phyloP scores from a whole-genome alignment of 2,797 vertebrate genomes.

The Decapterus maruadsi region DNA sequence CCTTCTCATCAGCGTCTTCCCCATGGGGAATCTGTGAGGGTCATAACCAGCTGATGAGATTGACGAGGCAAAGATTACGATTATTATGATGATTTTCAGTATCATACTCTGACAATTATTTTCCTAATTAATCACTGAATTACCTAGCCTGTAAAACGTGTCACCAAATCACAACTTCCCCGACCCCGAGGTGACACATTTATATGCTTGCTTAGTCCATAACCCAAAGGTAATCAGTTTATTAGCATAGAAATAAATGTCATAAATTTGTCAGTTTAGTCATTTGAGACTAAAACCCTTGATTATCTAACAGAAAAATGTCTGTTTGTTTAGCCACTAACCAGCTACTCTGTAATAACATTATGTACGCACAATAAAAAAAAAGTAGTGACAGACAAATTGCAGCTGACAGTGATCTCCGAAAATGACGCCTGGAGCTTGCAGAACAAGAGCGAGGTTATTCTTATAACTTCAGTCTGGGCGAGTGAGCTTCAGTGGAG shows the following conservation, averaged over 20 bases:
- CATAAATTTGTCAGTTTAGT: not conserved
- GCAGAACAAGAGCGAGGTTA: too few species aligned
- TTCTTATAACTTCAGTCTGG: too few species aligned
- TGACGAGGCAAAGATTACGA: not conserved
- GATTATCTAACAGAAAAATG: too few species aligned
- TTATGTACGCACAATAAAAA: not conserved
- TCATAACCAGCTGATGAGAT: not conserved
- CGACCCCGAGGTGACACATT: not conserved
- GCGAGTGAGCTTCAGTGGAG: not conserved
- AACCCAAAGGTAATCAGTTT: not conserved
- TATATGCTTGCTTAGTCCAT: not conserved
- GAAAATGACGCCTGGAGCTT: not conserved
- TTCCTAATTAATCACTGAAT: not conserved
- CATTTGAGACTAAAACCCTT: not conserved
- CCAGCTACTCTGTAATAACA: not conserved
- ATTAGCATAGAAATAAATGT: not conserved
- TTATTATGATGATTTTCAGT: not conserved
- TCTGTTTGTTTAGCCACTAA: not conserved
- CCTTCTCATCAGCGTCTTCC: not conserved
- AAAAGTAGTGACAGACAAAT: not conserved
- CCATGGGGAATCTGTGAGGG: not conserved
- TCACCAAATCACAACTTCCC: not conserved
- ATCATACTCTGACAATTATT: not conserved
- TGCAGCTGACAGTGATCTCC: not conserved
- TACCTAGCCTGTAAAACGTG: not conserved